These are phyloP conservation scores for Xestobium rufovillosum DNA, from an alignment of 2,888 invertebrate species.

Conservation along the genomic window DNA sequence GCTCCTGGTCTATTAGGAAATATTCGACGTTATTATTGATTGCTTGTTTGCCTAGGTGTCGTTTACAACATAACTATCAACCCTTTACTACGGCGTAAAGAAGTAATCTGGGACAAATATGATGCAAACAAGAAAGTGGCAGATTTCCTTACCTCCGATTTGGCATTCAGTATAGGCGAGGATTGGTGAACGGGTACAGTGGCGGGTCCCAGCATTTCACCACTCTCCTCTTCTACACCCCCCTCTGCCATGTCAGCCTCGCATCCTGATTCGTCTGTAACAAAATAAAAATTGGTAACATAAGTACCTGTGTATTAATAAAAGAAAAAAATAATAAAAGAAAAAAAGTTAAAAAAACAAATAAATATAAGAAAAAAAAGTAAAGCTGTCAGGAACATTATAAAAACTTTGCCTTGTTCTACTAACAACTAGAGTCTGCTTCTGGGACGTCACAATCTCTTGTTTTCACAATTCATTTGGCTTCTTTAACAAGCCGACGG, in stretches of 20 bases:
- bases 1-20: too few species aligned
- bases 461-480: too few species aligned
- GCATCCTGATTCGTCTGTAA: conserved; percentile 74
- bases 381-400: background rate
- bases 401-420: too few species aligned
- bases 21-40: too few species aligned
- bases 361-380: background rate
- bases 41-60: too few species aligned
- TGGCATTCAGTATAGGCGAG: conserved; percentile 42
- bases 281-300: conserved; percentile 31
- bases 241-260: conserved; percentile 80
- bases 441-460: too few species aligned
- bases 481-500: too few species aligned
- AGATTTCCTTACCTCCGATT: conserved; percentile 37
- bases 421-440: too few species aligned
- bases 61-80: too few species aligned
- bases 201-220: conserved; percentile 50
- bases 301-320: too few species aligned
- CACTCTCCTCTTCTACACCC: conserved; percentile 57
- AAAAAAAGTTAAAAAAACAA: background rate
- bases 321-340: conserved; percentile 13
- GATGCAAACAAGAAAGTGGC: background rate
- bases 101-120: too few species aligned
- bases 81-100: too few species aligned
- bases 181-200: conserved; percentile 48